Conservation (phyloP, 2,888 invertebrate species). For the Orthosia cruda region DNA sequence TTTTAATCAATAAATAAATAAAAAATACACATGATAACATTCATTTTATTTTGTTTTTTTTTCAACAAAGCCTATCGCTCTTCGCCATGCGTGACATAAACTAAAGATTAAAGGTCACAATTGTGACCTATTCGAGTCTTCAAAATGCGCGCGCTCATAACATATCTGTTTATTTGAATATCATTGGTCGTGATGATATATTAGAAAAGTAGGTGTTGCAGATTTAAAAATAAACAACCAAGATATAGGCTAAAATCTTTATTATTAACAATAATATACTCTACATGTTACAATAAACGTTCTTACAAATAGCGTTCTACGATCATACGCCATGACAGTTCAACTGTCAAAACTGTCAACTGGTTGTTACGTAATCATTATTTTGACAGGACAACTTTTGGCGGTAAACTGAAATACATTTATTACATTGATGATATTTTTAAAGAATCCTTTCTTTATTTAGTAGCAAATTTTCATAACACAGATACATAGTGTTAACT, state of each 20-base stretch:
- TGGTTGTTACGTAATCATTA: slow-evolving; percentile 26
- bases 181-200: too few relatives aligned
- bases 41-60: too few relatives aligned
- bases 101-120: too few relatives aligned
- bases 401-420: slow-evolving; percentile 36
- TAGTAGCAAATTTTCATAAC: slow-evolving; percentile 2
- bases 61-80: too few relatives aligned
- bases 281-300: slow-evolving; percentile 89
- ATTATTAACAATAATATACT: slow-evolving; percentile 91
- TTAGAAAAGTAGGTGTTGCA: not conserved
- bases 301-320: slow-evolving; percentile 82
- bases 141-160: too few relatives aligned
- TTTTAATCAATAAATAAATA: too few relatives aligned
- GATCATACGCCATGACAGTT: slow-evolving; percentile 67
- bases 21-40: too few relatives aligned
- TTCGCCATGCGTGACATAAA: too few relatives aligned
- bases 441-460: not conserved
- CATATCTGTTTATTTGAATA: too few relatives aligned
- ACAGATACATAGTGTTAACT: too few relatives aligned
- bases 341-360: slow-evolving; percentile 66
- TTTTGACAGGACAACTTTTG: slow-evolving; percentile 42
- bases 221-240: slow-evolving; percentile 76
- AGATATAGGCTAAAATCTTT: slow-evolving; percentile 90
- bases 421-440: not conserved
- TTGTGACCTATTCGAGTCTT: too few relatives aligned